phyloP scores from a whole-genome alignment of 2,888 invertebrate genomes.

The Stegana nigrithorax region DNA sequence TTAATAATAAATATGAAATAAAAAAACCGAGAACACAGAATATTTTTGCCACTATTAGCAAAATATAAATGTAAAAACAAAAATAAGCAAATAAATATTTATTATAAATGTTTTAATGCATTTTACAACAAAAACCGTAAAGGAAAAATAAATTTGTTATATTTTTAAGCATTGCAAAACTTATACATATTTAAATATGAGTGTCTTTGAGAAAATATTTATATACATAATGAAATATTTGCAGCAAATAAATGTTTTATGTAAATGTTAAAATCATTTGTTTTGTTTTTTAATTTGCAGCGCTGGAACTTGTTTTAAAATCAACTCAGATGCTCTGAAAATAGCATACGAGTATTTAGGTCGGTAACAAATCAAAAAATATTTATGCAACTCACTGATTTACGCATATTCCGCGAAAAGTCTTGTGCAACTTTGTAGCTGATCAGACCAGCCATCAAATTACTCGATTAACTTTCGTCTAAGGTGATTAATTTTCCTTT shows the following conservation, averaged over 20 bases:
- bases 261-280: constrained; percentile 44
- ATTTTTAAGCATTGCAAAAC: constrained; percentile 28
- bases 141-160: constrained; percentile 18
- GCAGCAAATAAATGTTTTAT: constrained; percentile 55
- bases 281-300: constrained; percentile 6
- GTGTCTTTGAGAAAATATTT: constrained; percentile 44
- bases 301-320: too few species aligned
- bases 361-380: too few species aligned
- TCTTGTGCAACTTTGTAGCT: too few species aligned
- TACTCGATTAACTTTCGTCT: too few species aligned
- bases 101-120: constrained; percentile 17
- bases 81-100: neutral
- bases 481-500: too few species aligned
- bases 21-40: too few species aligned
- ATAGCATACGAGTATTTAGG: too few species aligned
- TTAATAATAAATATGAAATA: too few species aligned
- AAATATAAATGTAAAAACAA: neutral
- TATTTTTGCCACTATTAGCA: neutral
- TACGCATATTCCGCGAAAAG: too few species aligned
- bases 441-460: too few species aligned
- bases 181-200: constrained; percentile 41
- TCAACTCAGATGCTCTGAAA: too few species aligned
- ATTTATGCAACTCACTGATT: too few species aligned
- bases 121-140: constrained; percentile 11
- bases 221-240: constrained; percentile 22